phyloP scores from a whole-genome alignment of 2,888 invertebrate genomes.

The Rhagonycha fulva region DNA sequence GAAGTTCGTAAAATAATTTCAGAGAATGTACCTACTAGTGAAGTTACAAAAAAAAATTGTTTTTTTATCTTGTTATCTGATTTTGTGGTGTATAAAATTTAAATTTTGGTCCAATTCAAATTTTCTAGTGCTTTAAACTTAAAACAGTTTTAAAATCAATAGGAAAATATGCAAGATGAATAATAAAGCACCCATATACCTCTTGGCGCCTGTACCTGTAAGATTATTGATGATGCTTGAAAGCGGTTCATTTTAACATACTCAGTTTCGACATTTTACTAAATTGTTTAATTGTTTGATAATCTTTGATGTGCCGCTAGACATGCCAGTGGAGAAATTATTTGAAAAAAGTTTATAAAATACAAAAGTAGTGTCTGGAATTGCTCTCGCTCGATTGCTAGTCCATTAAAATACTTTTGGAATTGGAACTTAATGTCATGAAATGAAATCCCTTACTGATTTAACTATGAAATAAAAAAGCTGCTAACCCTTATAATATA shows the following conservation, averaged over 20 bases:
- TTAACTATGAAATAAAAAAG: background rate
- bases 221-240: conserved; percentile 1
- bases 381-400: background rate
- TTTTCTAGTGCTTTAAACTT: background rate
- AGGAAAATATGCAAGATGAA: background rate
- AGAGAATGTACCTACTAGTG: background rate
- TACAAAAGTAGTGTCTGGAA: background rate
- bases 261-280: background rate
- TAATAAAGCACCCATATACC: background rate
- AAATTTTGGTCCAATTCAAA: background rate
- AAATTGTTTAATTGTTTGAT: conserved; percentile 4
- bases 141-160: background rate
- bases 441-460: background rate
- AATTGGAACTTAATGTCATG: background rate
- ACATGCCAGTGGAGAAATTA: background rate
- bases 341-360: background rate
- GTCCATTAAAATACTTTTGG: background rate
- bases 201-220: conserved; percentile 2
- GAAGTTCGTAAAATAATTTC: background rate
- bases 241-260: conserved; percentile 1
- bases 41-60: background rate
- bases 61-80: background rate
- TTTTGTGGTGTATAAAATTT: background rate
- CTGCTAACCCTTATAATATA: background rate
- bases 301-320: conserved; percentile 2